Conservation (phyloP, 2,797 vertebrate genomes). For the Petrocephalus sullivani region DNA sequence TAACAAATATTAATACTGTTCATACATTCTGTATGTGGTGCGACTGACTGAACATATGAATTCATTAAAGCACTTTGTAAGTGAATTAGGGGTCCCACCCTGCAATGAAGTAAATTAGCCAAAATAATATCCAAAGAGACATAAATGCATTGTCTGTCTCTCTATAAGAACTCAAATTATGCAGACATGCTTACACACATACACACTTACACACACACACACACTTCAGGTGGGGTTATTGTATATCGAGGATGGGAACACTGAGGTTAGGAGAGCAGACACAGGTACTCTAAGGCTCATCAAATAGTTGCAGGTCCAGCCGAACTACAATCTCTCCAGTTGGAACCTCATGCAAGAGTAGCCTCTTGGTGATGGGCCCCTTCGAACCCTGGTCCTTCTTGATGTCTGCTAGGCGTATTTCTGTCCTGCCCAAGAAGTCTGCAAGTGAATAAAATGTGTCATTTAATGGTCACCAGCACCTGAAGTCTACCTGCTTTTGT, state of each 20-base stretch:
- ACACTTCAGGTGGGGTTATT: background rate
- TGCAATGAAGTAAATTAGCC: background rate
- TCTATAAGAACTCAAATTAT: slow-evolving; percentile 8
- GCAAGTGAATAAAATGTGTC: slow-evolving; percentile 29
- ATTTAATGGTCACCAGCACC: background rate
- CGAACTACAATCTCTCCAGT: slow-evolving; percentile 97
- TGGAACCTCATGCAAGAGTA: slow-evolving; percentile 95
- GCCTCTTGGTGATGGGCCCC: slow-evolving; percentile 91
- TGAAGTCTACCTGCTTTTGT: background rate
- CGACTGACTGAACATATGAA: background rate
- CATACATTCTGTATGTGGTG: background rate
- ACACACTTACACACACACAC: background rate
- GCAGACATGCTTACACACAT: slow-evolving; percentile 1
- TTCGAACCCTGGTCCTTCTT: slow-evolving; percentile 98
- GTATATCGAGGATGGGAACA: slow-evolving; percentile 18
- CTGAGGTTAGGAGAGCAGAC: background rate
- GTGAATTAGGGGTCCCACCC: background rate
- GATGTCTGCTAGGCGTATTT: slow-evolving; percentile 95
- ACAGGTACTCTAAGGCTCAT: slow-evolving; percentile 70
- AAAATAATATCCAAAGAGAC: slow-evolving; percentile 1
- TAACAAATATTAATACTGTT: background rate
- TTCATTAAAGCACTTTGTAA: background rate
- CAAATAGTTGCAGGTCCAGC: slow-evolving; percentile 91
- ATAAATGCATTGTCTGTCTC: slow-evolving; percentile 2
- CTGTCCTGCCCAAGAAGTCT: slow-evolving; percentile 96